Percentiles rank a stretch among this genome's conserved stretches.
phyloP scores from a whole-genome alignment of 2,797 vertebrate species.

The Scleropages formosus region DNA sequence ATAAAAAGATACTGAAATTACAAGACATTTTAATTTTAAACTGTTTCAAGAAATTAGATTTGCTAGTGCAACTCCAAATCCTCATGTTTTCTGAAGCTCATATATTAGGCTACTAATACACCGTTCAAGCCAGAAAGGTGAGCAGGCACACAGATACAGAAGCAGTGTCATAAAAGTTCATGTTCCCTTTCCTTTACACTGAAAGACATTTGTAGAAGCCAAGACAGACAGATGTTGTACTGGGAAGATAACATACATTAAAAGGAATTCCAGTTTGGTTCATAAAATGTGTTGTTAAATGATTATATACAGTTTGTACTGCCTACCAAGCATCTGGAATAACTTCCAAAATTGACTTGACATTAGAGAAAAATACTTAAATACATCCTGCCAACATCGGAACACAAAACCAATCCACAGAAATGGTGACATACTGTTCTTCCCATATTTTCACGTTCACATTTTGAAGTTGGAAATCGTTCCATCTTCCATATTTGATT shows the following conservation, averaged over 20 bases:
- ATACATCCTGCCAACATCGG: too few relatives aligned
- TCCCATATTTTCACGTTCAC: too few relatives aligned
- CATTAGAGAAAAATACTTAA: constrained; percentile 7
- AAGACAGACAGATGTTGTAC: background rate
- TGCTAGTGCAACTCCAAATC: background rate
- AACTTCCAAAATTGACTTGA: background rate
- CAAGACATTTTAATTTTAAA: background rate
- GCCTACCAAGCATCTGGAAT: too few relatives aligned
- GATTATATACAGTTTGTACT: too few relatives aligned
- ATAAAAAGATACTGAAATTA: constrained; percentile 5
- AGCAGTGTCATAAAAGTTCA: background rate
- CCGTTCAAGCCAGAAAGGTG: background rate
- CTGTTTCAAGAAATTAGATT: background rate
- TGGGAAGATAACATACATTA: too few relatives aligned
- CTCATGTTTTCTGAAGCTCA: constrained; percentile 7
- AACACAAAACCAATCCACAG: too few relatives aligned
- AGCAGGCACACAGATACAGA: background rate
- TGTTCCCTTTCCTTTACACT: constrained; percentile 6
- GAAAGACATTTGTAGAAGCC: background rate
- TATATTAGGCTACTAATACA: background rate
- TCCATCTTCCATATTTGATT: too few relatives aligned
- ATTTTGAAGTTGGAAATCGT: too few relatives aligned
- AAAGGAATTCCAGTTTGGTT: background rate
- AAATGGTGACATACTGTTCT: too few relatives aligned
- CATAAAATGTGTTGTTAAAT: too few relatives aligned